Evolutionary conservation across 1,140 invertebrate genomes (phyloP), one percentile per base, ranked within the genome.

Genomic region (Ylistrum balloti): DNA sequence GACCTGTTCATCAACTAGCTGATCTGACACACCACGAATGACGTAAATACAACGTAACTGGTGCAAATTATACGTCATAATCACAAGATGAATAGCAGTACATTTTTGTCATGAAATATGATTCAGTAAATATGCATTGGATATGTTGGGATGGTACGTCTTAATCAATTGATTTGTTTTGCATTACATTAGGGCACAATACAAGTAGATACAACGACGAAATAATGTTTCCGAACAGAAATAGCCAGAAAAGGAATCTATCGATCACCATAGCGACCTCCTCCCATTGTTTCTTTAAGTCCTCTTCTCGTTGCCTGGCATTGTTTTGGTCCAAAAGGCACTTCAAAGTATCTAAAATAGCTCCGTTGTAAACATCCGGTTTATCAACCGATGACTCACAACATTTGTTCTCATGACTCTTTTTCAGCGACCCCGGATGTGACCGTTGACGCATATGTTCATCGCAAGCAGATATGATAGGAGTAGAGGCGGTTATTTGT

Each of bases 251-350:
- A 96, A 99, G 98, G 88, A 99, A 97, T 93, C 99, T 97, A 97
- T 99, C 99, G 94, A 99, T 99, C 56, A 99, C 99, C 98, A 99
- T 99, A 33, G 99, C 99, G 9, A 99, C 99, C 96, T 99, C 99
- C 95, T 99, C 99, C 99, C 99, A 99, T 96, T 99, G 99, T 56
- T 95, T 94, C 15, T 94, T 93, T 22, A 95, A 92, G 74, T 96
- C 93, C 90, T 92, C 91, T 85, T 94, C 94, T 45, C 93, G 88
- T 15, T 95, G 93, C 28, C 93, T 93, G 32, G 91, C 88, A 33
- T 95, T 94, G 33, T 95, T 93, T 87, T 93, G 93, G 32, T 92
- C 90, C 15, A 95, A 92, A 41, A 91, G 91, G 45, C 45, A 88
- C 87, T 91, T 89, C 20, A 91, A 56, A 13, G 91, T 87, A 33